Evolutionary conservation across 2,888 invertebrate species (phyloP), one percentile per base, ranked within the genome.

Genomic region (Liposcelis brunnea): DNA sequence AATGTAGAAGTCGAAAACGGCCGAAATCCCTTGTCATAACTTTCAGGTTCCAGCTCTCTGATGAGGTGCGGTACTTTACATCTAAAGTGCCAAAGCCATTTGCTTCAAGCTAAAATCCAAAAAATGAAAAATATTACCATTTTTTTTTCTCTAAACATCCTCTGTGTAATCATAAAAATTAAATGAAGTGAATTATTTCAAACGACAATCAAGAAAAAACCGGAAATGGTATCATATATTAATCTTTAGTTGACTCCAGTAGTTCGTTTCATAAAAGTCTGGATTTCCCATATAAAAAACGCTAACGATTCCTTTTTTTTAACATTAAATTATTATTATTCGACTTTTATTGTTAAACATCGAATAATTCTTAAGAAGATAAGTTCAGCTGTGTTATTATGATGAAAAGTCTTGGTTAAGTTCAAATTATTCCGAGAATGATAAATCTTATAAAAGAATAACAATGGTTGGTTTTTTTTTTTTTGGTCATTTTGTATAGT

Each of bases 161-260:
- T 15, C 35, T 14, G 16, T 40, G 16, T 7, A 40, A 40, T 18
- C 12, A 40, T 18, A 19, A 40, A 40, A 40, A 40, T 40, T 40
- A 40, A 40, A 40, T 40, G 40, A 40, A 40, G 16, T 40, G 19
- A 40, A 40, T 26, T 40, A 40, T 40, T 40, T 40, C 40, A 40
- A 40, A 40, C 19, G 40, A 40, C 40, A 40, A 40, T 40, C 40
- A 40, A 40, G 16, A 40, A 40, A 15, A 40, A 18, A 40, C 16
- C 40, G 40, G 40, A 40, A 40, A 40, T 40, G 21, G 19, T 40
- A 19, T 40, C 6, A 40, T 40, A 40, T 40, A 40, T 40, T 40
- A 18, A 19, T 19, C 40, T 40, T 14, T 19, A 19, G 5, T 40
- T n/a, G 19, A 14, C 40, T 19, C 16, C 16, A 35, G 16, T 15